These are phyloP conservation scores for Notothenia rossii DNA, from an alignment of 2,113 vertebrate genomes.

Conservation along the genomic window DNA sequence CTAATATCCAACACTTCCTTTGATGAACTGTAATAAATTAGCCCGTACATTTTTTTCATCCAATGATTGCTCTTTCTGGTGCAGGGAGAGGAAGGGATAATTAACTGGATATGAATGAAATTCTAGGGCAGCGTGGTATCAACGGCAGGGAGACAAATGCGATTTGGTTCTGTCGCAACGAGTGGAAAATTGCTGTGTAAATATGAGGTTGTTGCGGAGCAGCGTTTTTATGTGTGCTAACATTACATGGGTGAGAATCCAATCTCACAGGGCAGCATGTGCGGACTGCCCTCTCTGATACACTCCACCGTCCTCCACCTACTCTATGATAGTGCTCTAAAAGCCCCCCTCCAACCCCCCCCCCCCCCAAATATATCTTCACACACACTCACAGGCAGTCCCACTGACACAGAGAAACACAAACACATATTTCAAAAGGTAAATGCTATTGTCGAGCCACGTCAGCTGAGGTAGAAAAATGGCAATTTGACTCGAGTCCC, in stretches of 20 bases:
- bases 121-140: constrained; percentile 62
- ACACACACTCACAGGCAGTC: constrained; percentile 46
- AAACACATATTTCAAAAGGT: constrained; percentile 67
- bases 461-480: constrained; percentile 39
- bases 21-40: constrained; percentile 80
- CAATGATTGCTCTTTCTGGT: constrained; percentile 73
- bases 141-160: constrained; percentile 75
- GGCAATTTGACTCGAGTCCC: constrained; percentile 68
- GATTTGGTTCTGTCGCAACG: constrained; percentile 71
- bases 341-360: constrained; percentile 46
- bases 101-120: constrained; percentile 79
- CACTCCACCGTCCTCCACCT: constrained; percentile 74
- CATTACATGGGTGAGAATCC: constrained; percentile 84
- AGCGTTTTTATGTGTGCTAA: constrained; percentile 76
- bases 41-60: constrained; percentile 49
- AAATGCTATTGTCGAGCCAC: constrained; percentile 57
- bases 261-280: constrained; percentile 75
- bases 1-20: constrained; percentile 72
- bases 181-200: constrained; percentile 83
- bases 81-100: constrained; percentile 73
- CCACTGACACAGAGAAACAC: constrained; percentile 56
- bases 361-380: constrained; percentile 37
- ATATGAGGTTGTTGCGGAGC: constrained; percentile 80
- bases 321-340: constrained; percentile 73
- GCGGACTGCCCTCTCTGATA: constrained; percentile 67